Evolutionary conservation across 1,140 invertebrate species (phyloP).

Genomic region (Teleogryllus occipitalis): DNA sequence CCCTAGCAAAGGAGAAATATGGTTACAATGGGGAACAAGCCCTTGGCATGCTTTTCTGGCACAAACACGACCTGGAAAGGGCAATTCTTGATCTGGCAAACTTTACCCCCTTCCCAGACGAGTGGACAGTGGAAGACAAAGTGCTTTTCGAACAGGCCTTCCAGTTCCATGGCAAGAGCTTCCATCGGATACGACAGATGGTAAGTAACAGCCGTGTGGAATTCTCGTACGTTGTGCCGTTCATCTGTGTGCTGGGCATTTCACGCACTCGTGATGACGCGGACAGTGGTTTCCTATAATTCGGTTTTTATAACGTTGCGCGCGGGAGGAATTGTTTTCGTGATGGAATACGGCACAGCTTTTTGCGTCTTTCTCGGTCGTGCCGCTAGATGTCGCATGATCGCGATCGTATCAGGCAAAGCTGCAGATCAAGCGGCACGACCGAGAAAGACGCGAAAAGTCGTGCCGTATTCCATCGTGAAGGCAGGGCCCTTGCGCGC

Average conservation of each 20-base stretch:
- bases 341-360: too few species aligned
- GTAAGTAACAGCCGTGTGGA: slow-evolving; percentile 43
- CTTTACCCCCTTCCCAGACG: slow-evolving; percentile 95
- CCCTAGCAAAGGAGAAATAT: slow-evolving; percentile 94
- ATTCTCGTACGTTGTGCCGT: too few species aligned
- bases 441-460: too few species aligned
- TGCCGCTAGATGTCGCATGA: too few species aligned
- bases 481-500: neutral
- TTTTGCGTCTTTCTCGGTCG: too few species aligned
- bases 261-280: too few species aligned
- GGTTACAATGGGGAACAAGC: slow-evolving; percentile 97
- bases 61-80: slow-evolving; percentile 90
- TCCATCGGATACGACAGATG: slow-evolving; percentile 95
- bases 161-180: slow-evolving; percentile 96
- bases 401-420: too few species aligned
- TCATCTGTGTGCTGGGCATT: too few species aligned
- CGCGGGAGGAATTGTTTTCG: too few species aligned
- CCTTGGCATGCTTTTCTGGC: slow-evolving; percentile 96
- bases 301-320: neutral
- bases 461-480: too few species aligned
- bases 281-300: neutral
- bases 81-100: slow-evolving; percentile 89
- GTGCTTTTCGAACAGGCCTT: slow-evolving; percentile 97
- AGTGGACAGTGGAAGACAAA: slow-evolving; percentile 98
- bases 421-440: too few species aligned